Evolutionary conservation across 2,113 vertebrate genomes (phyloP), one percentile per base, ranked within the genome.

Genomic region (Ahaetulla prasina): DNA sequence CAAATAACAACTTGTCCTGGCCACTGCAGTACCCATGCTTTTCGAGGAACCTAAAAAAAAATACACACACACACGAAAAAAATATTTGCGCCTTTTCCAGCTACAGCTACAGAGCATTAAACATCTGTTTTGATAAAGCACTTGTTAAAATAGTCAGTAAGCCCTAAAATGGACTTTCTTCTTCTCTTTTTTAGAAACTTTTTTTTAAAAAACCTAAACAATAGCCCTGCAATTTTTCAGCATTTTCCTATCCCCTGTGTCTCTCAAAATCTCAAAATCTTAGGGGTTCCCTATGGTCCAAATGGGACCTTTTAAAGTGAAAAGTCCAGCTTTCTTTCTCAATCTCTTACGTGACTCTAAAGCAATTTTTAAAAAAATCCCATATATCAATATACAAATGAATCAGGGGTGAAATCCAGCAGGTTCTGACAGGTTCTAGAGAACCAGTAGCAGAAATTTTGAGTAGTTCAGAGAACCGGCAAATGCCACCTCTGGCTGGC

Each of bases 1-100:
- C 98, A 99, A 95, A 99, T 98, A 11, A 99, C 98, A 14, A 99
- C 98, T 96, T 99, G 99, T 25, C 99, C 98, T 45, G 98, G 98
- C 99, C 99, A 99, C 95, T 98, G 97, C 92, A 99, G 97, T 11
- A 99, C 99, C 99, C 99, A 99, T 0, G 96, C 93, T 57, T 98
- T 98, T 63, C 98, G 97, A 87, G 98, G 98, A 91, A 99, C 95
- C 99, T 99, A 74, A 92, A 96, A 84, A 88, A 88, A 91, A 20
- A 55, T 3, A 25, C 10, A 87, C 30, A 68, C 8, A 22, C 2
- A 43, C 16, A 74, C 35, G 22, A 18, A 39, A 80, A 43, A 9
- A 80, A 80, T 80, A 43, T 39, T 20, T 22, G 35, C 0, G 0
- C 18, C 18, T 39, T 80, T 35, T 80, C 68, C 35, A 20, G 68